Base-by-base conservation (phyloP, 2,113 vertebrate species). In the Neotoma lepida region DNA sequence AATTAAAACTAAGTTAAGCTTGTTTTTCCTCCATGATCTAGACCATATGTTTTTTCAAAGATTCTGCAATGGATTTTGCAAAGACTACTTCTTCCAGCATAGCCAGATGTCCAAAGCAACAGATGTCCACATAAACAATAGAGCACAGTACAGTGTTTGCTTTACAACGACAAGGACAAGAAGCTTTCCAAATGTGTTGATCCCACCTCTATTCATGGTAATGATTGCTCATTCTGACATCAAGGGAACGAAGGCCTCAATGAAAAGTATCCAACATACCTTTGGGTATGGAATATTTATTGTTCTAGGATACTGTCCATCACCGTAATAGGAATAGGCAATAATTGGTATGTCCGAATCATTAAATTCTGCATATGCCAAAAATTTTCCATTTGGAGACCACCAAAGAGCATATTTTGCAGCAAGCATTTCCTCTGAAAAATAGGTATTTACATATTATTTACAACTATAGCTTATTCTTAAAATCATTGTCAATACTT, bases 401-500 rank as follows among this genome's bases (percentile, higher is more conserved):
- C 99, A 99, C 99, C 99, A 99, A 46, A 99, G 96, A 33, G 99
- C 99, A 56, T 98, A 99, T 81, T 99, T 99, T 81, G 98, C 98
- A n/a, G 98, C 98, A 95, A 99, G 98, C 97, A 99, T 99, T 98
- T 99, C 99, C 99, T 99, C 99, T 99, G 96, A 96, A 97, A 98
- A 93, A 97, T 95, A 96, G 92, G 78, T 70, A 80, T 35, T 78
- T 70, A 2, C 0, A 76, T 86, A 24, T 94, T 81, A 97, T 24
- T 64, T 80, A 89, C 1, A 97, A 20, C 54, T 80, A 85, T 0
- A 30, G 10, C 17, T 90, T 91, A 96, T 20, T 92, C 26, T 88
- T 82, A 91, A 93, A 89, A 88, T 94, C 24, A 82, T 82, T 82
- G 4, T 78, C 81, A 89, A 68, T 33, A 61, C 9, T 88, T 90